phyloP scores from a whole-genome alignment of 2,888 invertebrate species.

The Mayetiola destructor region DNA sequence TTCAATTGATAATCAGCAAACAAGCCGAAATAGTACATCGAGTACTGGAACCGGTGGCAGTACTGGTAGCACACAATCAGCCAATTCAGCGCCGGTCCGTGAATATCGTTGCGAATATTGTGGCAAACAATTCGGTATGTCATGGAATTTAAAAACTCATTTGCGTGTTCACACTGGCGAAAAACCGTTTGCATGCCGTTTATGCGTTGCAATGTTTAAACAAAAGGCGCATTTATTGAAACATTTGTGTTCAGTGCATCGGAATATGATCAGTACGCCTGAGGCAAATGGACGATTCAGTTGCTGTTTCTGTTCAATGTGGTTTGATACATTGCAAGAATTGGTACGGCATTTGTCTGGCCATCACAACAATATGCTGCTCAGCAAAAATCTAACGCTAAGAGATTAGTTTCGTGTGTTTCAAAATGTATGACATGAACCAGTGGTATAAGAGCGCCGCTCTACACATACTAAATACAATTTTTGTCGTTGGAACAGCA shows the following conservation, averaged over 20 bases:
- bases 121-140: conserved; percentile 84
- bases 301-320: conserved; percentile 76
- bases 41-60: conserved; percentile 2
- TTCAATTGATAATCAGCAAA: conserved; percentile 15
- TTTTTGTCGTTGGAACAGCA: not conserved
- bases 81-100: conserved; percentile 43
- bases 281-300: conserved; percentile 64
- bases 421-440: too few species aligned
- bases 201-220: conserved; percentile 84
- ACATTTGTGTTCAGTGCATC: conserved; percentile 77
- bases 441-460: not conserved
- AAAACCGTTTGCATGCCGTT: conserved; percentile 76
- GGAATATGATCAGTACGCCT: conserved; percentile 72
- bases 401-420: too few species aligned
- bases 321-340: conserved; percentile 74
- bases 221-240: conserved; percentile 78
- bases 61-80: conserved; percentile 14
- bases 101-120: conserved; percentile 82
- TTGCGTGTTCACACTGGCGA: conserved; percentile 77
- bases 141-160: conserved; percentile 83
- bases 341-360: conserved; percentile 75
- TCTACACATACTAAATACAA: not conserved
- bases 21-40: conserved; percentile 18
- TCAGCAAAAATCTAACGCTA: conserved; percentile 59
- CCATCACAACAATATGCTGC: conserved; percentile 72